Conservation (phyloP, 2,113 vertebrate genomes). For the Apus apus region DNA sequence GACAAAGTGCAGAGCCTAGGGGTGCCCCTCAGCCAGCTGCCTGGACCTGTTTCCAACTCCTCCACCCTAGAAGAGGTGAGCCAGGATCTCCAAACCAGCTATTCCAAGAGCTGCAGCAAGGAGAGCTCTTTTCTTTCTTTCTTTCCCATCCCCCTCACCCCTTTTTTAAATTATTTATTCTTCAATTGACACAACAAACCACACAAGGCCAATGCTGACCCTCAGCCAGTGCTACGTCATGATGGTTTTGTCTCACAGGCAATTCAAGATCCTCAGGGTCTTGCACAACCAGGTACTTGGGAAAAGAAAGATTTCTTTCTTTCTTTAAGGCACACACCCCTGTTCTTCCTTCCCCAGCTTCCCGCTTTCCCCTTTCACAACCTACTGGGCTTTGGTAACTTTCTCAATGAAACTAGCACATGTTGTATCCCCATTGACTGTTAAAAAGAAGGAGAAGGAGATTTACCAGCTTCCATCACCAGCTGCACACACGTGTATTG, state of each 20-base stretch:
- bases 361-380: not conserved
- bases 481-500: not conserved
- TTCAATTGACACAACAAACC: not conserved
- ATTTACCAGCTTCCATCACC: not conserved
- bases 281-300: conserved; percentile 28
- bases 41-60: not conserved
- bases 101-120: not conserved
- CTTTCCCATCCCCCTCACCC: too few relatives aligned
- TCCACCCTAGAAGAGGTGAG: not conserved
- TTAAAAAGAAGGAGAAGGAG: not conserved
- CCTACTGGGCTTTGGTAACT: not conserved
- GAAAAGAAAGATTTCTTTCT: conserved; percentile 10
- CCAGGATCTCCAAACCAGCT: not conserved
- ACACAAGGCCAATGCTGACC: not conserved
- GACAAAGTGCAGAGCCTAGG: not conserved
- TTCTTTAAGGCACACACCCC: not conserved
- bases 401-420: conserved; percentile 8
- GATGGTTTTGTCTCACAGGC: not conserved
- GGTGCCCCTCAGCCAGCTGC: not conserved
- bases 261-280: not conserved
- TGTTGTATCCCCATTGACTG: accelerated
- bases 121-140: not conserved
- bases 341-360: not conserved
- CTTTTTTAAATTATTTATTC: not conserved
- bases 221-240: not conserved